Evolutionary conservation across 2,888 invertebrate genomes (phyloP), one percentile per base, ranked within the genome.

Genomic region (Aplocera efformata): DNA sequence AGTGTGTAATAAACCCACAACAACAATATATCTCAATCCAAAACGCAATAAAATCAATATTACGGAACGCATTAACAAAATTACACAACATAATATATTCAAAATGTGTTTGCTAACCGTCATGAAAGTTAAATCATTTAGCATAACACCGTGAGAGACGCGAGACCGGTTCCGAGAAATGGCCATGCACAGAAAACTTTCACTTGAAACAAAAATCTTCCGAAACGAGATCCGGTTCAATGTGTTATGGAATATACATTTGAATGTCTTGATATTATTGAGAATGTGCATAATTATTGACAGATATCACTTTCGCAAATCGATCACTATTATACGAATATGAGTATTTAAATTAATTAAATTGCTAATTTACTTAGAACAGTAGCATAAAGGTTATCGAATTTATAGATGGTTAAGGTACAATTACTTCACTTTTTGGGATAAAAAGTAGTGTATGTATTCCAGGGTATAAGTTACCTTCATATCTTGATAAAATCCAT

Each of bases 71-170:
- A 17, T 25, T n/a, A 24, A 34, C 9, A 13, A 38, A 22, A 43
- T 44, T 29, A 47, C 31, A 33, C 21, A 37, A 40, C 22, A 29
- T 30, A 27, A 21, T 26, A 28, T 42, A 49, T 45, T 31, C 41
- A 42, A 49, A n/a, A 44, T 35, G 36, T 36, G 39, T 55, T 50
- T 42, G 33, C 51, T 49, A 51, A 50, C 33, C 45, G 40, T 20
- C 34, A 43, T 43, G 40, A 52, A 54, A 76, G 80, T 85, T 86
- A 69, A 76, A 79, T 83, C 80, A 85, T 72, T 64, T 64, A 66
- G 50, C 68, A 68, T 72, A 75, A 75, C 62, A 64, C 46, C 53
- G 74, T 72, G 78, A 72, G 75, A 79, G 71, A 71, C 57, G 54
- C 45, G 48, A 50, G 48, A 71, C 79, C 57, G 76, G 79, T 80